These are phyloP conservation scores for Dione vanillae DNA, from an alignment of 2,888 invertebrate genomes.

Conservation along the genomic window DNA sequence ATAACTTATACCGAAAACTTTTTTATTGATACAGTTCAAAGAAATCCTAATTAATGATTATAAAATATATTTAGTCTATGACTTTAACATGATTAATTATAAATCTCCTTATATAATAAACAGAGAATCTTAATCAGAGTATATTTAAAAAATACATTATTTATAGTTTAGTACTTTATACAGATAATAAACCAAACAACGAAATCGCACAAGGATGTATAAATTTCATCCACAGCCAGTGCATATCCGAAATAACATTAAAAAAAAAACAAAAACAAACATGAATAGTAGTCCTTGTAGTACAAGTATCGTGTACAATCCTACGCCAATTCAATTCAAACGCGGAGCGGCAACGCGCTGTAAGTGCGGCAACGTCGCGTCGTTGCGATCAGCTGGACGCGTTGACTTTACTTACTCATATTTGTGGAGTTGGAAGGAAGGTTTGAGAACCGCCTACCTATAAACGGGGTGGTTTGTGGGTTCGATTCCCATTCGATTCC, in stretches of 20 bases:
- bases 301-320: constrained; percentile 15
- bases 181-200: not conserved
- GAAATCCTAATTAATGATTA: not conserved
- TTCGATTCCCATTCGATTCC: no score
- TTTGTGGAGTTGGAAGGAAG: not conserved
- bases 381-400: constrained; percentile 22
- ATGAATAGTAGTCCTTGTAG: constrained; percentile 25
- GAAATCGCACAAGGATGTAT: not conserved
- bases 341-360: constrained; percentile 28
- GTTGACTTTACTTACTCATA: not conserved
- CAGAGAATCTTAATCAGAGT: no score
- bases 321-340: constrained; percentile 25
- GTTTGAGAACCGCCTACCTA: no score
- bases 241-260: not conserved
- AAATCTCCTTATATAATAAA: no score
- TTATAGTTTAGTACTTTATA: no score
- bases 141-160: no score
- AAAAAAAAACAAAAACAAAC: constrained; percentile 14
- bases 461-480: no score
- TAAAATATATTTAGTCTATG: no score
- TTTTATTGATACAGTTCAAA: not conserved
- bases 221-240: not conserved
- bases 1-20: not conserved
- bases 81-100: no score
- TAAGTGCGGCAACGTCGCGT: constrained; percentile 19